These are phyloP conservation scores for Desmodus rotundus DNA, from an alignment of 2,113 vertebrate species.

Conservation along the genomic window DNA sequence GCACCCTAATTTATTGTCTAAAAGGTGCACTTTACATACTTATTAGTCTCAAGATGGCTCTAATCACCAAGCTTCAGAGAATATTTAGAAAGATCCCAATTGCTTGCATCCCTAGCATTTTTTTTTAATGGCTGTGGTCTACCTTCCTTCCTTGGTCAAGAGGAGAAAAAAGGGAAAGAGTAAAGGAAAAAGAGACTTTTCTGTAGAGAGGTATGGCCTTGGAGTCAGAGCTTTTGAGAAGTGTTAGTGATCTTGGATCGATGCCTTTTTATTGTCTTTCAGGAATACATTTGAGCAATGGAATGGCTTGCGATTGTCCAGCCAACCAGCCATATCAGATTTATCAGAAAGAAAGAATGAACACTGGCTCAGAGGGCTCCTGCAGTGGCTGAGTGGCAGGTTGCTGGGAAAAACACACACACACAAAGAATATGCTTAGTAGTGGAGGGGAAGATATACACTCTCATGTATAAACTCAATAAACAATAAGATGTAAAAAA, in stretches of 20 bases:
- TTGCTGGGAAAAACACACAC: constrained; percentile 52
- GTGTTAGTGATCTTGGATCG: constrained; percentile 60
- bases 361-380: constrained; percentile 63
- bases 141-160: constrained; percentile 19
- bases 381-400: constrained; percentile 63
- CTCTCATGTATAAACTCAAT: constrained; percentile 34
- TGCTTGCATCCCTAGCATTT: constrained; percentile 18
- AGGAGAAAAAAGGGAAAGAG: not conserved
- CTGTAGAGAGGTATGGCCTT: constrained; percentile 53
- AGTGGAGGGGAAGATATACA: constrained; percentile 18
- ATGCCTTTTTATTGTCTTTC: constrained; percentile 77
- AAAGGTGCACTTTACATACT: not conserved
- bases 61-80: constrained; percentile 22
- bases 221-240: constrained; percentile 63
- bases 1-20: constrained; percentile 7
- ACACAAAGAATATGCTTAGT: constrained; percentile 24
- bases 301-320: constrained; percentile 63
- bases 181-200: constrained; percentile 41
- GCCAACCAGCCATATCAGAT: constrained; percentile 67
- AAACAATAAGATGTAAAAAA: constrained; percentile 38
- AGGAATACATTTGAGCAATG: constrained; percentile 77
- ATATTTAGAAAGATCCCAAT: constrained; percentile 34
- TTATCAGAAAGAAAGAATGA: constrained; percentile 60
- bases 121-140: constrained; percentile 5
- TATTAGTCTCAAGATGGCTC: constrained; percentile 43